phyloP scores from a whole-genome alignment of 2,888 invertebrate species.

The Eucera pruinosa region DNA sequence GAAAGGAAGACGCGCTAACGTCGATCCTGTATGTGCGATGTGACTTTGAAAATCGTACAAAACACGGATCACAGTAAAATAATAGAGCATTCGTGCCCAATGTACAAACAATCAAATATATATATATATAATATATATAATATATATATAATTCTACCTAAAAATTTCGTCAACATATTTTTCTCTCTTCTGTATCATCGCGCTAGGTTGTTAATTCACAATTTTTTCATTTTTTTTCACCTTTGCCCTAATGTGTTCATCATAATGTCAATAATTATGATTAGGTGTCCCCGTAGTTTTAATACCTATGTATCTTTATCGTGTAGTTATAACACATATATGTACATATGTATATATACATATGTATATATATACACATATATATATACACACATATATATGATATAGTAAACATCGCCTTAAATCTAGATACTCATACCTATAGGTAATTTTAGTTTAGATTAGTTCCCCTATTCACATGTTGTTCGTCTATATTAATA shows the following conservation, averaged over 20 bases:
- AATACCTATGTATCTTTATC: slow-evolving; percentile 78
- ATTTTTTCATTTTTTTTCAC: slow-evolving; percentile 34
- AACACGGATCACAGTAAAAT: slow-evolving; percentile 78
- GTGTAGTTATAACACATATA: slow-evolving; percentile 24
- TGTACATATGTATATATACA: slow-evolving; percentile 21
- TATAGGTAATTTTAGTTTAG: slow-evolving; percentile 77
- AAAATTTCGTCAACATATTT: slow-evolving; percentile 70
- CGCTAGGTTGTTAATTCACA: slow-evolving; percentile 70
- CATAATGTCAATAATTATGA: slow-evolving; percentile 75
- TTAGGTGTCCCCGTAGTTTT: slow-evolving; percentile 73
- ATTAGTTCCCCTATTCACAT: slow-evolving; percentile 82
- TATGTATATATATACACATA: slow-evolving; percentile 11
- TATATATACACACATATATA: slow-evolving; percentile 45
- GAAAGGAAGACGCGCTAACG: slow-evolving; percentile 44
- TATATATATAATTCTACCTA: slow-evolving; percentile 68
- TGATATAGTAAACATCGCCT: slow-evolving; percentile 77
- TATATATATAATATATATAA: slow-evolving; percentile 59
- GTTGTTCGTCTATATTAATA: slow-evolving; percentile 81
- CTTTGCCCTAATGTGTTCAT: slow-evolving; percentile 62
- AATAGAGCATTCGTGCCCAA: slow-evolving; percentile 79
- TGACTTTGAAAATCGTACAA: slow-evolving; percentile 79
- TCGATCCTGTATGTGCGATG: slow-evolving; percentile 72
- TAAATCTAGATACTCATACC: slow-evolving; percentile 76
- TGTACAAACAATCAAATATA: slow-evolving; percentile 79
- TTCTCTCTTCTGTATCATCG: slow-evolving; percentile 64